Percentiles rank a stretch among this genome's conserved stretches.
Evolutionary conservation across 37 sponge, comb jelly and placozoan genomes (phyloP).

Genomic region (Spongia lamella): DNA sequence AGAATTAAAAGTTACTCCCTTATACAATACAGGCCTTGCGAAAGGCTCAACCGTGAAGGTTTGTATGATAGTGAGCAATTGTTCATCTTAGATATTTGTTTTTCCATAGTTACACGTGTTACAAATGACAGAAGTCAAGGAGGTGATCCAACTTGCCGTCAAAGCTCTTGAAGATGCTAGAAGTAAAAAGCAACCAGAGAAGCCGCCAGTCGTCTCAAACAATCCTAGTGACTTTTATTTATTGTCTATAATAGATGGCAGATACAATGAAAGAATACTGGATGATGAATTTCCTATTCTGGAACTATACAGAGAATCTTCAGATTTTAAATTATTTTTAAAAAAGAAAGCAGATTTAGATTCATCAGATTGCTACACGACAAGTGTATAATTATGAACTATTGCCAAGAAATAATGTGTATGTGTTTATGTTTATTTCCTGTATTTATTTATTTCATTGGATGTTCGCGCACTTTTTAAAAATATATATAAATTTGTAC

Average conservation of each 20-base stretch:
- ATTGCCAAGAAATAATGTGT: too few species aligned
- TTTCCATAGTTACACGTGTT: constrained; percentile 43
- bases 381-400: constrained; percentile 31
- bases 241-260: constrained; percentile 10
- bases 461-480: too few species aligned
- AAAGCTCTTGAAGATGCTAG: constrained; percentile 52
- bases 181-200: constrained; percentile 21
- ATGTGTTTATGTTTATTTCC: too few species aligned
- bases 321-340: constrained; percentile 17
- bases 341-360: constrained; percentile 24
- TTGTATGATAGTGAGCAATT: neutral
- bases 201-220: constrained; percentile 16
- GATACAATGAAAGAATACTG: constrained; percentile 16
- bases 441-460: too few species aligned
- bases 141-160: constrained; percentile 56
- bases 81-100: neutral
- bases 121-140: constrained; percentile 25
- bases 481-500: too few species aligned
- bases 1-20: constrained; percentile 53
- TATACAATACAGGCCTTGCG: constrained; percentile 70
- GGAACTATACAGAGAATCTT: constrained; percentile 10
- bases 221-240: constrained; percentile 63
- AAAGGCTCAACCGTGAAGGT: constrained; percentile 85
- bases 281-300: constrained; percentile 26
- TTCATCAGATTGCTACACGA: constrained; percentile 5